phyloP scores from a whole-genome alignment of 2,113 vertebrate genomes.

The Archocentrus centrarchus region DNA sequence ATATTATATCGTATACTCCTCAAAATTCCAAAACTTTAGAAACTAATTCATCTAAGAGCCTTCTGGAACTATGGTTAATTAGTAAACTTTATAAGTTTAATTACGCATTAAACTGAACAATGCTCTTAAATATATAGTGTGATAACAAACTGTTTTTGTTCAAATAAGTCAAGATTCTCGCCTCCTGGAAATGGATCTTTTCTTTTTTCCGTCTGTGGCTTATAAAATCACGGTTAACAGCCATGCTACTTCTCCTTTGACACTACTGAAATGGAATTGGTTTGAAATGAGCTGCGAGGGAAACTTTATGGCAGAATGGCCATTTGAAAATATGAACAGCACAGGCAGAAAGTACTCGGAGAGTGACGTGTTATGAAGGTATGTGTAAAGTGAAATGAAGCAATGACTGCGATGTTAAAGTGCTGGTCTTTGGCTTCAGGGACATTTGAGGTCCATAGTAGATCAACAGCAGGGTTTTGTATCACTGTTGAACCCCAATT shows the following conservation, averaged over 20 bases:
- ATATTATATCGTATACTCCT: background rate
- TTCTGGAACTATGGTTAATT: background rate
- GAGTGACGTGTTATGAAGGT: slow-evolving; percentile 13
- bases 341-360: background rate
- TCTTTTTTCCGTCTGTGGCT: background rate
- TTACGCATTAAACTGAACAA: slow-evolving; percentile 1
- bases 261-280: slow-evolving; percentile 10
- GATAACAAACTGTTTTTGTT: background rate
- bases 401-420: slow-evolving; percentile 24
- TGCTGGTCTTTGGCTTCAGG: slow-evolving; percentile 6
- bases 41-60: background rate
- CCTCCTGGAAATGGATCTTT: slow-evolving; percentile 8
- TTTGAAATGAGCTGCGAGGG: slow-evolving; percentile 30
- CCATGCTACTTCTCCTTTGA: slow-evolving; percentile 14
- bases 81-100: background rate
- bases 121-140: background rate
- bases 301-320: slow-evolving; percentile 5
- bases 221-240: slow-evolving; percentile 32
- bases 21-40: slow-evolving; percentile 1
- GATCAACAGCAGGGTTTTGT: background rate
- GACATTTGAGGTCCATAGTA: background rate
- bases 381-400: slow-evolving; percentile 21
- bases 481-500: background rate
- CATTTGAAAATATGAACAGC: slow-evolving; percentile 16
- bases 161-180: slow-evolving; percentile 24